phyloP scores from a whole-genome alignment of 2,797 vertebrate species.

The Tragelaphus oryx region DNA sequence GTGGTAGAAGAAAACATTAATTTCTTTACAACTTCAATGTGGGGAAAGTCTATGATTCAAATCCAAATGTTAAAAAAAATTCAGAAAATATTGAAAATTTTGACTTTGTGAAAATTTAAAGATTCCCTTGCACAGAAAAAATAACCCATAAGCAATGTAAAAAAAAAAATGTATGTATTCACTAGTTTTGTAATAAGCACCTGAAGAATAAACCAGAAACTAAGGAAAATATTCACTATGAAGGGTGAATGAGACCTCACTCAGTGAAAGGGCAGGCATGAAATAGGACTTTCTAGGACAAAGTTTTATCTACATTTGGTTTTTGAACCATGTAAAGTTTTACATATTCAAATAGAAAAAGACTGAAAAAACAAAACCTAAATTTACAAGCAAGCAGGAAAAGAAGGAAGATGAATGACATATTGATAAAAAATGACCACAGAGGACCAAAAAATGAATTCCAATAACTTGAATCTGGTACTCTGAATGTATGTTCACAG shows the following conservation, averaged over 20 bases:
- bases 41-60: neutral
- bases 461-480: constrained; percentile 4
- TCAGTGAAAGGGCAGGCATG: neutral
- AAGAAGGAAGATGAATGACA: neutral
- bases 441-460: neutral
- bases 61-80: neutral
- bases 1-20: neutral
- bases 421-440: neutral
- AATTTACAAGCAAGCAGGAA: neutral
- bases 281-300: neutral
- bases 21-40: neutral
- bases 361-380: neutral
- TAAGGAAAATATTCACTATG: neutral
- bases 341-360: neutral
- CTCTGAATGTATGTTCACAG: neutral
- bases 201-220: neutral
- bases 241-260: neutral
- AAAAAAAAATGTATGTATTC: neutral
- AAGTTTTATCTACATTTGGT: neutral
- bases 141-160: neutral
- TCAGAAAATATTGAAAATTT: neutral
- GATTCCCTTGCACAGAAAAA: neutral
- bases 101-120: neutral
- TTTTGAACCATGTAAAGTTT: neutral
- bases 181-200: neutral